phyloP scores from a whole-genome alignment of 2,888 invertebrate species.

The Minunthozetes semirufus region DNA sequence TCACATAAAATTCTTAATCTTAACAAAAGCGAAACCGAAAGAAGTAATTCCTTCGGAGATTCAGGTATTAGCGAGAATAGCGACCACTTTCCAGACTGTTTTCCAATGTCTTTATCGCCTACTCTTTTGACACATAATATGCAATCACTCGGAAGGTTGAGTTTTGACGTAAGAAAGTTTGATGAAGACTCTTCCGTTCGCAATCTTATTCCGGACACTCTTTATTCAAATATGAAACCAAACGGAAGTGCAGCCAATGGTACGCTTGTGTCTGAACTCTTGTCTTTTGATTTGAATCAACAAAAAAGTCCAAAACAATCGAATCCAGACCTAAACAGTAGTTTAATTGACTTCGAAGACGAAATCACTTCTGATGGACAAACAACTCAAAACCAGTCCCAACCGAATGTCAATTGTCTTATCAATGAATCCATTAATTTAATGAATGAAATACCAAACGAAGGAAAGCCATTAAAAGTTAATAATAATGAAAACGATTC shows the following conservation, averaged over 20 bases:
- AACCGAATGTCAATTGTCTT: neutral
- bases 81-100: neutral
- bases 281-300: slow-evolving; percentile 40
- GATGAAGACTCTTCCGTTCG: slow-evolving; percentile 39
- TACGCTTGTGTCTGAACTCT: slow-evolving; percentile 40
- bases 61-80: neutral
- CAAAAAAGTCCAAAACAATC: slow-evolving; percentile 7
- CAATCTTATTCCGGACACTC: neutral
- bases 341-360: slow-evolving; percentile 39
- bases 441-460: slow-evolving; percentile 36
- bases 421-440: neutral
- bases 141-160: slow-evolving; percentile 40
- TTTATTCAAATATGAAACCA: slow-evolving; percentile 35
- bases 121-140: slow-evolving; percentile 31
- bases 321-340: neutral
- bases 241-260: slow-evolving; percentile 29
- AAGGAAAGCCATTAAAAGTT: slow-evolving; percentile 28
- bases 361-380: slow-evolving; percentile 34
- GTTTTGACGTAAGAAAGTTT: slow-evolving; percentile 42
- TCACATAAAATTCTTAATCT: neutral
- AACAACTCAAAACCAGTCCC: neutral
- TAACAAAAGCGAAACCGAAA: slow-evolving; percentile 16
- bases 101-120: slow-evolving; percentile 14
- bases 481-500: slow-evolving; percentile 43
- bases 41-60: neutral